These are phyloP conservation scores for Dasysyrphus albostriatus DNA, from an alignment of 2,888 invertebrate species.

Conservation along the genomic window DNA sequence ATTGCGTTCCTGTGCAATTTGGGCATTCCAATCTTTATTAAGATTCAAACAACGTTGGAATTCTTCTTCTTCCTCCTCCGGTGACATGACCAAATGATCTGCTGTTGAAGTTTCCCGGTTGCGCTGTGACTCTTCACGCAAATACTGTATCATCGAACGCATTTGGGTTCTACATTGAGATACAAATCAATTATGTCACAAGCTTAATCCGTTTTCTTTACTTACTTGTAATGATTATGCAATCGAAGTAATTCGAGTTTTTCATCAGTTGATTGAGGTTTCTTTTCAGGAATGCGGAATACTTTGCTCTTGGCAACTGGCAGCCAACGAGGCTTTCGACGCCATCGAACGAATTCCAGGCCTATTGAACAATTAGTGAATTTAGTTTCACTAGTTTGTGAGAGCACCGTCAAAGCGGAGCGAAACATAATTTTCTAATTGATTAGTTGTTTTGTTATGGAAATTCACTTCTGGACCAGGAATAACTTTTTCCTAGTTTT, in stretches of 20 bases:
- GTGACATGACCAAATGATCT: conserved; percentile 85
- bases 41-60: conserved; percentile 86
- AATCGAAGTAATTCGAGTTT: conserved; percentile 87
- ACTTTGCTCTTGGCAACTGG: conserved; percentile 92
- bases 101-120: conserved; percentile 85
- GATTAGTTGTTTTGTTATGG: conserved; percentile 40
- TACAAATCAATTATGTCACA: background rate
- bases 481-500: conserved; percentile 2
- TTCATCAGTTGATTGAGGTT: conserved; percentile 87
- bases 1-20: conserved; percentile 86
- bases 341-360: conserved; percentile 85
- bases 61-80: conserved; percentile 87
- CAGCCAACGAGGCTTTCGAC: conserved; percentile 91
- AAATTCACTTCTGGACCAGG: conserved; percentile 18
- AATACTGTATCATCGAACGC: conserved; percentile 85
- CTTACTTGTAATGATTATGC: conserved; percentile 88
- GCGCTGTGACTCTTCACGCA: conserved; percentile 85
- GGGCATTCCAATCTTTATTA: conserved; percentile 90
- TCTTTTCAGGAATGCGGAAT: conserved; percentile 88
- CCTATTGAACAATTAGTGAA: conserved; percentile 79
- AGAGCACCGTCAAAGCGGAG: conserved; percentile 77
- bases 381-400: conserved; percentile 78
- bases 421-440: conserved; percentile 56
- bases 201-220: background rate
- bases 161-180: conserved; percentile 82